Evolutionary conservation across 2,888 invertebrate genomes (phyloP).

Genomic region (Smittia aterrima): DNA sequence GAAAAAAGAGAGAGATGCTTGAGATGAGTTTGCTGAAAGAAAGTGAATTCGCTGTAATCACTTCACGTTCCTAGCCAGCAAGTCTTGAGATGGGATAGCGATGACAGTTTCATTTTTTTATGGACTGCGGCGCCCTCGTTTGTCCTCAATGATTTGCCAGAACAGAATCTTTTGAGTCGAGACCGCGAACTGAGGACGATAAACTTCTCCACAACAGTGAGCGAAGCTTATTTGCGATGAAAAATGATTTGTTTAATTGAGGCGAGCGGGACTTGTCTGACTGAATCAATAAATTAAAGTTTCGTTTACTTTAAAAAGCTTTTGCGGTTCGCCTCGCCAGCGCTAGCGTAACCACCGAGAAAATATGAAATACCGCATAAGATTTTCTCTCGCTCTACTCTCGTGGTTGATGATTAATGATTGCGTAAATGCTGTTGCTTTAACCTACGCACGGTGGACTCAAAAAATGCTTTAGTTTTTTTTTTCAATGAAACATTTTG

Average conservation of each 20-base stretch:
- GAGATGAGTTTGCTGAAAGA: too few relatives aligned
- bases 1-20: too few relatives aligned
- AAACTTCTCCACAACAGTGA: too few relatives aligned
- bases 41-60: too few relatives aligned
- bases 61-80: too few relatives aligned
- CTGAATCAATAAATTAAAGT: not conserved
- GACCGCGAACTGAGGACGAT: too few relatives aligned
- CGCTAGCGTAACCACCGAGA: not conserved
- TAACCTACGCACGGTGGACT: not conserved
- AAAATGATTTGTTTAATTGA: not conserved
- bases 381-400: not conserved
- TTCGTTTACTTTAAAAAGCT: not conserved
- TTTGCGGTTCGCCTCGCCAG: not conserved
- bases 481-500: not conserved
- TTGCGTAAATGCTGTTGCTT: slow-evolving; percentile 35
- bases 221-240: not conserved
- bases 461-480: not conserved
- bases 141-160: too few relatives aligned
- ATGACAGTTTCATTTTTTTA: too few relatives aligned
- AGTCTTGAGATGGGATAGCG: too few relatives aligned
- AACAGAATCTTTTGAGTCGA: too few relatives aligned
- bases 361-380: not conserved
- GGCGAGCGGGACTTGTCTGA: not conserved
- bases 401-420: slow-evolving; percentile 37
- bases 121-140: too few relatives aligned